Conservation (phyloP, 92 coral and sea anemone genomes). For the Porites evermanni region DNA sequence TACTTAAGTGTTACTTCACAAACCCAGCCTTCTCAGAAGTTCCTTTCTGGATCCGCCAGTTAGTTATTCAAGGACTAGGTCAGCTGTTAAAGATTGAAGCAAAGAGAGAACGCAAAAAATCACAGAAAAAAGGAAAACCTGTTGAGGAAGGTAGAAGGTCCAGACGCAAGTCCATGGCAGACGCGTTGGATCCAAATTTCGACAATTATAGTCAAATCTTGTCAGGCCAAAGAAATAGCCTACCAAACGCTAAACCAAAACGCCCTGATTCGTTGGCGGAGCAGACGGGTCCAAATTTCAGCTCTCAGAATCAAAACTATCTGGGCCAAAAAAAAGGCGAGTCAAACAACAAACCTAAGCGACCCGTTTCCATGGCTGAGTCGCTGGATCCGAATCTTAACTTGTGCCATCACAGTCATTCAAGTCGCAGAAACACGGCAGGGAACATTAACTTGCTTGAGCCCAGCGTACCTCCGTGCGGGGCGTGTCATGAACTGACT, state of each 20-base stretch:
- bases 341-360: constrained; percentile 11
- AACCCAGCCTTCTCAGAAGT: constrained; percentile 84
- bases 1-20: constrained; percentile 81
- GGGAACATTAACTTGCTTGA: constrained; percentile 14
- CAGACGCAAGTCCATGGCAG: constrained; percentile 18
- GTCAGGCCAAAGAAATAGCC: constrained; percentile 14
- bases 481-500: constrained; percentile 30
- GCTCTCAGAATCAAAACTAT: constrained; percentile 3
- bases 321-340: constrained; percentile 10
- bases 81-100: constrained; percentile 63
- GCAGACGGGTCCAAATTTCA: constrained; percentile 7
- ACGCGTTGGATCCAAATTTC: constrained; percentile 7
- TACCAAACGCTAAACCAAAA: constrained; percentile 2
- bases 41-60: constrained; percentile 86
- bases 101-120: constrained; percentile 42
- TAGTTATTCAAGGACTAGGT: constrained; percentile 78
- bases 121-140: constrained; percentile 29
- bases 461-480: constrained; percentile 18
- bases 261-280: constrained; percentile 23
- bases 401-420: constrained; percentile 16
- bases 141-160: constrained; percentile 32
- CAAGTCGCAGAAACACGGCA: constrained; percentile 32
- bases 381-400: constrained; percentile 32
- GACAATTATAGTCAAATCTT: constrained; percentile 3
- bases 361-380: constrained; percentile 28